Percentiles rank a stretch among this genome's conserved stretches.
phyloP scores from a whole-genome alignment of 2,888 invertebrate genomes.

The Erannis defoliaria region DNA sequence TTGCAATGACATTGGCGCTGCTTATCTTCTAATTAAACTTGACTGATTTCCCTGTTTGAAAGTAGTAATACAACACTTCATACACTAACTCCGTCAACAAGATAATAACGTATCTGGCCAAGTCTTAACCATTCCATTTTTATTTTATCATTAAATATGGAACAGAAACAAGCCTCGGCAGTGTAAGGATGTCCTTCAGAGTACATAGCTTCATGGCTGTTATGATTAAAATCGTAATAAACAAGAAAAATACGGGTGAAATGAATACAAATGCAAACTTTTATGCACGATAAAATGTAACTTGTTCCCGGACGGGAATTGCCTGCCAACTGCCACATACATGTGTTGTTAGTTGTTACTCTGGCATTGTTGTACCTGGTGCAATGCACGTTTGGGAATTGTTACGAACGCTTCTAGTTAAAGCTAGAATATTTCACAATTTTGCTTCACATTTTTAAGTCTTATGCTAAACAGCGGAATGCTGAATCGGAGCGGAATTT shows the following conservation, averaged over 20 bases:
- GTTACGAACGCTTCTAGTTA: not conserved
- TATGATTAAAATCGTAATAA: not conserved
- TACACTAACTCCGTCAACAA: not conserved
- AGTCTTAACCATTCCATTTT: not conserved
- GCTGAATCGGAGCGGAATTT: too few relatives aligned
- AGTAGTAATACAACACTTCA: not conserved
- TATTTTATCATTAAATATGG: too few relatives aligned
- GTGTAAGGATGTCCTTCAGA: not conserved
- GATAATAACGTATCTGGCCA: not conserved
- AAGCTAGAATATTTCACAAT: not conserved
- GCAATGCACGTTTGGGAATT: not conserved
- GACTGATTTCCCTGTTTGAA: slow-evolving; percentile 13
- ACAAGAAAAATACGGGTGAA: not conserved
- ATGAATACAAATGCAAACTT: slow-evolving; percentile 8
- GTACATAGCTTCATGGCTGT: not conserved
- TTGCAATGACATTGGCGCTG: slow-evolving; percentile 26
- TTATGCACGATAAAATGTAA: slow-evolving; percentile 14
- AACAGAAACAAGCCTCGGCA: not conserved
- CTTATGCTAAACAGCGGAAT: too few relatives aligned
- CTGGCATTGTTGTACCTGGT: slow-evolving; percentile 5
- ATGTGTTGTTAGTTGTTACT: slow-evolving; percentile 3
- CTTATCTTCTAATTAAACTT: slow-evolving; percentile 25
- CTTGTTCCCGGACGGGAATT: slow-evolving; percentile 8
- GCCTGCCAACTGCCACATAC: slow-evolving; percentile 11
- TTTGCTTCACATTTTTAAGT: too few relatives aligned